A percentile compares a stretch with the other conserved stretches of the same genome.
These are phyloP conservation scores for Myiopsitta monachus DNA, from an alignment of 2,113 vertebrate genomes.

Conservation along the genomic window DNA sequence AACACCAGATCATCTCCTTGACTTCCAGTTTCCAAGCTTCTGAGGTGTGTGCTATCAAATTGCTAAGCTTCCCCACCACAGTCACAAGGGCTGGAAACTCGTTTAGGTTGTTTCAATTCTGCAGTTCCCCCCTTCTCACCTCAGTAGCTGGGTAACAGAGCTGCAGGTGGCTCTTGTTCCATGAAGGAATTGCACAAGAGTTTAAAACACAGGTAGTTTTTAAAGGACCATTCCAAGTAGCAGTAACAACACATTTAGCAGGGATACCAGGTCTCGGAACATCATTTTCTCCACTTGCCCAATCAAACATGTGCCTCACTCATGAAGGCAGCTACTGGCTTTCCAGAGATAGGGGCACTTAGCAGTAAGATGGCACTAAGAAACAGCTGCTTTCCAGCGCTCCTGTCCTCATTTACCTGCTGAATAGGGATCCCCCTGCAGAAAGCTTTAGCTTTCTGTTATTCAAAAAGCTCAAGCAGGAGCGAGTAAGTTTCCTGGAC, in stretches of 20 bases:
- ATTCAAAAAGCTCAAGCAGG: background rate
- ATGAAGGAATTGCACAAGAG: background rate
- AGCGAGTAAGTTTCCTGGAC: background rate
- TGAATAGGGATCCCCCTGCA: background rate
- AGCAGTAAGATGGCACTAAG: background rate
- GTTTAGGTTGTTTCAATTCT: background rate
- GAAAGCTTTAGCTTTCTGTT: background rate
- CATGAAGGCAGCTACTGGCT: background rate
- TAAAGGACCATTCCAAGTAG: background rate
- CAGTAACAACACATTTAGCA: background rate
- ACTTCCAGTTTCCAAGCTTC: background rate
- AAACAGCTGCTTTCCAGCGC: background rate
- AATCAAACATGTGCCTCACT: background rate
- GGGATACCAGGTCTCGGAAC: background rate
- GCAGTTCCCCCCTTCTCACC: background rate
- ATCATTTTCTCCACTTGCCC: background rate
- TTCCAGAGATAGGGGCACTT: background rate
- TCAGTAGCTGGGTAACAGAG: background rate
- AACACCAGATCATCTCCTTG: background rate
- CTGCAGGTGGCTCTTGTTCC: background rate
- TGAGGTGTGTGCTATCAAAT: background rate
- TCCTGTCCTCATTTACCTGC: background rate
- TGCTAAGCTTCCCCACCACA: background rate
- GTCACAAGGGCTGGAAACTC: background rate
- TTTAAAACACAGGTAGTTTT: background rate